These are phyloP conservation scores for Chanos chanos DNA, from an alignment of 2,797 vertebrate species.

Conservation along the genomic window DNA sequence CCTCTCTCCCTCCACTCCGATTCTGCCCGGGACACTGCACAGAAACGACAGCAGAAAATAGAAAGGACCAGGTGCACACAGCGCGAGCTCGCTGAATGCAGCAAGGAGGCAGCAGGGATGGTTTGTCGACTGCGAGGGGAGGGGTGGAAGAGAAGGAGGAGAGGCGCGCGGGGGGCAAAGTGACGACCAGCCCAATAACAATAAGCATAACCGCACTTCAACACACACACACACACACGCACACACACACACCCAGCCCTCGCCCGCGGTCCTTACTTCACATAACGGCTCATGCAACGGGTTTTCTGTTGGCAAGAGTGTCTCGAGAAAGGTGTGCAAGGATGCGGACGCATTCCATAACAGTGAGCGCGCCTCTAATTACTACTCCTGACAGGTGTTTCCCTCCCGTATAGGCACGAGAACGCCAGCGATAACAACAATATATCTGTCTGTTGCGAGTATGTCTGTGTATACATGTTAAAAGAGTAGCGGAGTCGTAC, in stretches of 20 bases:
- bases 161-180: slow-evolving; percentile 8
- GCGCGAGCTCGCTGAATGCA: slow-evolving; percentile 44
- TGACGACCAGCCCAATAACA: slow-evolving; percentile 41
- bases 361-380: slow-evolving; percentile 49
- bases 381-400: slow-evolving; percentile 66
- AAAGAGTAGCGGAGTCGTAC: slow-evolving; percentile 43
- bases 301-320: slow-evolving; percentile 38
- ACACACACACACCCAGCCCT: slow-evolving; percentile 37
- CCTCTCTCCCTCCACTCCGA: neutral
- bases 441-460: slow-evolving; percentile 4
- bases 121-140: slow-evolving; percentile 13
- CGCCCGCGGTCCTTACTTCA: slow-evolving; percentile 25
- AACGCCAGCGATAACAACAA: slow-evolving; percentile 42
- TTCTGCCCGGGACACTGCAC: slow-evolving; percentile 36
- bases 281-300: slow-evolving; percentile 21
- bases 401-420: slow-evolving; percentile 37
- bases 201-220: slow-evolving; percentile 51
- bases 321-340: slow-evolving; percentile 27
- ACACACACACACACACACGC: slow-evolving; percentile 31
- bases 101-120: slow-evolving; percentile 28
- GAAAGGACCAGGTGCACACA: slow-evolving; percentile 40
- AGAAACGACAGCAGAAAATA: slow-evolving; percentile 33
- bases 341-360: slow-evolving; percentile 65
- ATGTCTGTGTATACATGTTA: slow-evolving; percentile 12
- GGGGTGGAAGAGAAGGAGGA: neutral